phyloP scores from a whole-genome alignment of 2,888 invertebrate genomes.

The Zaprionus lineosus region DNA sequence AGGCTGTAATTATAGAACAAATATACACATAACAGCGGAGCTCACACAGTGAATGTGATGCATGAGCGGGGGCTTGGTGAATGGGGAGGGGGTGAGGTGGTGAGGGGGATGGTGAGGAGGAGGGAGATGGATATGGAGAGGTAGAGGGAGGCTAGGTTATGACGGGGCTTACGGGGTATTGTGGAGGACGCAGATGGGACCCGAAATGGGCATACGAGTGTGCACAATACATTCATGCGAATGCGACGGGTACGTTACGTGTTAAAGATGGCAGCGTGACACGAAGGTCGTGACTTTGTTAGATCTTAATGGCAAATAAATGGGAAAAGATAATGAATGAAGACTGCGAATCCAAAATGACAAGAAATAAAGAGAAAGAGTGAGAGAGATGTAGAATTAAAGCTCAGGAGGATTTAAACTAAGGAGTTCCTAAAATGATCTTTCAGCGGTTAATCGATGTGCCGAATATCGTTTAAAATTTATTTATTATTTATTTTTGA shows the following conservation, averaged over 20 bases:
- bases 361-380: no score
- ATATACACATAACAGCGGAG: conserved; percentile 54
- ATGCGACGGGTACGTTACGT: conserved; percentile 19
- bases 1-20: conserved; percentile 71
- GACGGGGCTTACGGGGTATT: no score
- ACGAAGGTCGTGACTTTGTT: not conserved
- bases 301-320: not conserved
- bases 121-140: not conserved
- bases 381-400: no score
- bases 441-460: no score
- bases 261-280: conserved; percentile 20
- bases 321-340: no score
- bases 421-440: no score
- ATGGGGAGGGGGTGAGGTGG: not conserved
- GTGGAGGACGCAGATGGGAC: conserved; percentile 23
- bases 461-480: no score
- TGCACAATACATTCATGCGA: conserved; percentile 27
- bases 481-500: no score
- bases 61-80: no score
- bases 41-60: not conserved
- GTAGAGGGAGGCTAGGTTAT: not conserved
- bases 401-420: no score
- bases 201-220: conserved; percentile 41
- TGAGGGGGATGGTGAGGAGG: not conserved
- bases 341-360: no score